Percentiles rank a stretch among this genome's conserved stretches.
Conservation (phyloP, 2,888 invertebrate species). For the Lasioglossum zephyrum region DNA sequence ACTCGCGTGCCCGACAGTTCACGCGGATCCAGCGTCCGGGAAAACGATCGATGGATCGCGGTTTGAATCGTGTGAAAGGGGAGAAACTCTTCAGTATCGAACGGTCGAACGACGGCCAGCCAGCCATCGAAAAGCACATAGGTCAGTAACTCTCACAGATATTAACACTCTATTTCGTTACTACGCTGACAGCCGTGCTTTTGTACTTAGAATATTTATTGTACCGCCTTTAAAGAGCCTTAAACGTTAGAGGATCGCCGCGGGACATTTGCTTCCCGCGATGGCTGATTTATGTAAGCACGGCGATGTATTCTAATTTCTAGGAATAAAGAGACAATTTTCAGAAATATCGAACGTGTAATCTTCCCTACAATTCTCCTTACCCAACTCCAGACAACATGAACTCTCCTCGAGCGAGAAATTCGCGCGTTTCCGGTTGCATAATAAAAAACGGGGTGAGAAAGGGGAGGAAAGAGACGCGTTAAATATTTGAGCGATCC, state of each 20-base stretch:
- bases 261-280: slow-evolving; percentile 5
- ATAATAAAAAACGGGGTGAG: not conserved
- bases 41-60: not conserved
- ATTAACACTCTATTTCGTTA: slow-evolving; percentile 54
- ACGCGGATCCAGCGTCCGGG: not conserved
- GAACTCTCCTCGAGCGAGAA: not conserved
- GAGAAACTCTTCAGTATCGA: not conserved
- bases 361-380: not conserved
- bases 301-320: slow-evolving; percentile 63
- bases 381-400: not conserved
- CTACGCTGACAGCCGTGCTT: slow-evolving; percentile 69
- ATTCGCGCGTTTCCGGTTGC: slow-evolving; percentile 15
- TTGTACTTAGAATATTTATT: slow-evolving; percentile 82
- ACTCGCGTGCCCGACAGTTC: not conserved
- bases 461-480: not conserved
- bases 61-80: not conserved
- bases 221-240: slow-evolving; percentile 59
- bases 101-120: slow-evolving; percentile 24
- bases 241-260: slow-evolving; percentile 44
- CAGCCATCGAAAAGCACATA: slow-evolving; percentile 28
- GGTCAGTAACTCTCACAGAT: slow-evolving; percentile 40
- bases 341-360: slow-evolving; percentile 18
- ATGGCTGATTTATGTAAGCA: slow-evolving; percentile 59
- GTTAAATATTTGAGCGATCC: slow-evolving; percentile 65
- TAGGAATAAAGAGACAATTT: slow-evolving; percentile 68